Conservation (phyloP, 2,888 invertebrate species). For the Xestia rhomboidea region DNA sequence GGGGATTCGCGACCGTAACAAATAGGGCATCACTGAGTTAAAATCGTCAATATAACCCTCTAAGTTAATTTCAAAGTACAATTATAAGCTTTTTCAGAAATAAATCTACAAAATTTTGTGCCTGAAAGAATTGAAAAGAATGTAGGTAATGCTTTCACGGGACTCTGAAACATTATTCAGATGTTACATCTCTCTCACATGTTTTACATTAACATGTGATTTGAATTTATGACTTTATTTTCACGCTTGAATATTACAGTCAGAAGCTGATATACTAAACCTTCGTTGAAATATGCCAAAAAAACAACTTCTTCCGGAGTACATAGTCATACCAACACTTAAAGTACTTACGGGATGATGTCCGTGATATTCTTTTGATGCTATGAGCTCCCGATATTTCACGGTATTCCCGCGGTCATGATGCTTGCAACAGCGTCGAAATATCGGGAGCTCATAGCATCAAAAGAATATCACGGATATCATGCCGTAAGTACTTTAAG, state of each 20-base stretch:
- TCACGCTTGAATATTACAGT: not conserved
- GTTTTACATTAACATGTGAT: conserved; percentile 56
- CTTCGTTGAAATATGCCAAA: not conserved
- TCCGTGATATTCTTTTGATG: no score
- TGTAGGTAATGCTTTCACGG: not conserved
- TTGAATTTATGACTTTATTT: conserved; percentile 55
- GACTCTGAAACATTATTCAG: conserved; percentile 35
- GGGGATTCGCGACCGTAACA: no score
- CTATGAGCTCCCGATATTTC: no score
- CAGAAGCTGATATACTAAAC: not conserved
- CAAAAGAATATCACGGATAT: no score
- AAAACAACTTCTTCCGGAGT: not conserved
- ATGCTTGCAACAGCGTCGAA: no score
- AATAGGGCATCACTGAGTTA: no score
- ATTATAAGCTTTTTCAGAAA: not conserved
- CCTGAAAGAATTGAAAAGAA: not conserved
- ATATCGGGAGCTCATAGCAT: no score
- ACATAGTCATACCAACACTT: no score
- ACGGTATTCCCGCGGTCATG: no score
- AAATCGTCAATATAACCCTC: no score
- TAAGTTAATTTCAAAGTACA: not conserved
- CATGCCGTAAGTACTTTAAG: no score
- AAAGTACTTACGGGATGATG: no score
- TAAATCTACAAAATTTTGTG: not conserved
- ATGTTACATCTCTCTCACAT: conserved; percentile 30